Conservation (phyloP, 2,113 vertebrate species). For the Marcusenius ussheri region DNA sequence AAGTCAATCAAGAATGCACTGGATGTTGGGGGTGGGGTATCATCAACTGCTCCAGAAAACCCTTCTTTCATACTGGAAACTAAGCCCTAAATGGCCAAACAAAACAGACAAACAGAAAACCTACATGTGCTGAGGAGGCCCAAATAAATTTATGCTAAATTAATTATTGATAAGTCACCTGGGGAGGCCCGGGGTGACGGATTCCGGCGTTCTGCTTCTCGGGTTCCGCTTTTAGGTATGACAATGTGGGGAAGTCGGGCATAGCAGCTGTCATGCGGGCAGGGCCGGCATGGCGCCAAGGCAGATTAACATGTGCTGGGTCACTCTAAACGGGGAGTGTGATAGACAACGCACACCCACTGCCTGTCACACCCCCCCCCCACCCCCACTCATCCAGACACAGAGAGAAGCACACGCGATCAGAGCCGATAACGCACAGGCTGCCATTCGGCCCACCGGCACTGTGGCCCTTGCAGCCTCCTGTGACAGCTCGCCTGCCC, state of each 20-base stretch:
- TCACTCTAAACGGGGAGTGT: conserved; percentile 31
- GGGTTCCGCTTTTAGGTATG: conserved; percentile 27
- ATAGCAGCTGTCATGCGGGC: conserved; percentile 31
- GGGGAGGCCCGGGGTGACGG: not conserved
- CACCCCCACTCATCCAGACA: conserved; percentile 21
- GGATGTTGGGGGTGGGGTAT: not conserved
- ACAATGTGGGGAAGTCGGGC: conserved; percentile 23
- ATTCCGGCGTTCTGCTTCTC: conserved; percentile 27
- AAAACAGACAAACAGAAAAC: not conserved
- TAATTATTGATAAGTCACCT: conserved; percentile 41
- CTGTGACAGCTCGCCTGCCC: not conserved
- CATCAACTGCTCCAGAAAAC: not conserved
- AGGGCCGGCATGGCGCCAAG: conserved; percentile 29
- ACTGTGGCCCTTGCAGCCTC: not conserved
- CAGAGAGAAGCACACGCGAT: not conserved
- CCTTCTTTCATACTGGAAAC: not conserved
- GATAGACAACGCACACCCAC: conserved; percentile 27
- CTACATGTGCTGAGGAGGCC: conserved; percentile 28
- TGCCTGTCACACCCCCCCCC: conserved; percentile 6
- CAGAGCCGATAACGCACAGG: conserved; percentile 33
- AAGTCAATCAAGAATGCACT: not conserved
- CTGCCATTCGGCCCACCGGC: not conserved
- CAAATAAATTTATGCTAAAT: conserved; percentile 32
- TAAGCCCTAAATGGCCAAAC: not conserved
- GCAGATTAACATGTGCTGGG: conserved; percentile 32